A percentile compares a stretch with the other conserved stretches of the same genome.
These are phyloP conservation scores for Oophaga sylvatica DNA, from an alignment of 2,797 vertebrate species.

Conservation along the genomic window DNA sequence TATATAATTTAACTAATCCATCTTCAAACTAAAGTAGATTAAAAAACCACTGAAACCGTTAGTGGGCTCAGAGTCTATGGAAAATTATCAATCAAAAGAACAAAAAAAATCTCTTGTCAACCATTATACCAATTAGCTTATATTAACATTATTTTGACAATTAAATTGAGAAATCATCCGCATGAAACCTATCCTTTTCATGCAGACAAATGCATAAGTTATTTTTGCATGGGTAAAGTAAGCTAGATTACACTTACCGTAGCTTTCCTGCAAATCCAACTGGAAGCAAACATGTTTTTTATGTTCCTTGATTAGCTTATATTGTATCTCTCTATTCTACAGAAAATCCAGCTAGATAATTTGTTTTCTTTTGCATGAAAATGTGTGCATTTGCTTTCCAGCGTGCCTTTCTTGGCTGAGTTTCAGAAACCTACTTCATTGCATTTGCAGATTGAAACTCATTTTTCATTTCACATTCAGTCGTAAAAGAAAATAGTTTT, in stretches of 20 bases:
- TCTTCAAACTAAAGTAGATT: not conserved
- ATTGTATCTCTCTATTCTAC: not conserved
- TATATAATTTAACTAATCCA: not conserved
- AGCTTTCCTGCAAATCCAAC: constrained; percentile 34
- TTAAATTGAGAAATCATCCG: not conserved
- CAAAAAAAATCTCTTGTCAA: not conserved
- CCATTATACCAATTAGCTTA: not conserved
- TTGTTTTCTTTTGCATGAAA: constrained; percentile 25
- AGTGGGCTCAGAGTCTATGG: not conserved
- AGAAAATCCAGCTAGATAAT: constrained; percentile 22
- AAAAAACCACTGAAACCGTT: not conserved
- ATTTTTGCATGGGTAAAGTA: constrained; percentile 14
- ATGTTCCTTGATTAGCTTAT: constrained; percentile 9
- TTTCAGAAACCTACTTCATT: constrained; percentile 53
- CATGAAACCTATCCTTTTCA: not conserved
- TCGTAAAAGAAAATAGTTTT: constrained; percentile 37
- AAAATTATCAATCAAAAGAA: not conserved
- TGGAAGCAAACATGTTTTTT: not conserved
- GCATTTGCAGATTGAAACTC: not conserved
- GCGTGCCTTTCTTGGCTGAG: constrained; percentile 25
- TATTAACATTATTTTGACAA: not conserved
- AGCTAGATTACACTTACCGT: not conserved
- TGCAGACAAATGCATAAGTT: not conserved
- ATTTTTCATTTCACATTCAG: constrained; percentile 13
- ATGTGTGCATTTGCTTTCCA: constrained; percentile 47